These are phyloP conservation scores for Tribolium freemani DNA, from an alignment of 2,888 invertebrate genomes.

Conservation along the genomic window DNA sequence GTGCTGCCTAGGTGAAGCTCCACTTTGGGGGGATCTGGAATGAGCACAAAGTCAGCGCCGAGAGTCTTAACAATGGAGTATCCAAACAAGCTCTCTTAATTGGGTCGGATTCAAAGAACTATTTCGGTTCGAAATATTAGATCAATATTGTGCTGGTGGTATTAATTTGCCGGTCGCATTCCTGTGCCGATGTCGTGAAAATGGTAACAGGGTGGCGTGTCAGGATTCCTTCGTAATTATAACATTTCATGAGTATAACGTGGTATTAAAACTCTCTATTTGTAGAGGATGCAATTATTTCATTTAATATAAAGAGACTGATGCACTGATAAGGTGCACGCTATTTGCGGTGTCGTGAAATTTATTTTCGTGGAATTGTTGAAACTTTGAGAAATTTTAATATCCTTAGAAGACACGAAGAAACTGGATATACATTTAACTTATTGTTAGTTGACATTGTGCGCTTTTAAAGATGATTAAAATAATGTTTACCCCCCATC, in stretches of 20 bases:
- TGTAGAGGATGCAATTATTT: conserved; percentile 50
- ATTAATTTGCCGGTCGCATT: not conserved
- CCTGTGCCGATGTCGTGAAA: not conserved
- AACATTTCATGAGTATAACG: conserved; percentile 41
- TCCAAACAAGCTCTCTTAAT: conserved; percentile 11
- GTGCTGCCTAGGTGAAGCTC: conserved; percentile 80
- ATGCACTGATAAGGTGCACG: conserved; percentile 48
- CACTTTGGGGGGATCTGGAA: conserved; percentile 82
- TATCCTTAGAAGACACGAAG: conserved; percentile 3
- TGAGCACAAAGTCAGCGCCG: conserved; percentile 35
- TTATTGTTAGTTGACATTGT: conserved; percentile 16
- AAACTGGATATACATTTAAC: conserved; percentile 7
- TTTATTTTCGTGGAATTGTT: not conserved
- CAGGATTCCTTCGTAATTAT: conserved; percentile 39
- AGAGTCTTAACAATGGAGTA: not conserved
- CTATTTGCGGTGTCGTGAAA: conserved; percentile 29
- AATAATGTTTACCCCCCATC: conserved; percentile 12
- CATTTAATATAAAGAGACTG: conserved; percentile 49
- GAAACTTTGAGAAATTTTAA: conserved; percentile 19
- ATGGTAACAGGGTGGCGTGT: conserved; percentile 17
- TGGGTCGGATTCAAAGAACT: not conserved
- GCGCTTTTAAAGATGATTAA: conserved; percentile 15
- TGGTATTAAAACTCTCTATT: conserved; percentile 44
- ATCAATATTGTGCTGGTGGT: not conserved
- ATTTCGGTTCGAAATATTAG: not conserved